These are phyloP conservation scores for Cydia pomonella DNA, from an alignment of 1,140 invertebrate genomes.

Conservation along the genomic window DNA sequence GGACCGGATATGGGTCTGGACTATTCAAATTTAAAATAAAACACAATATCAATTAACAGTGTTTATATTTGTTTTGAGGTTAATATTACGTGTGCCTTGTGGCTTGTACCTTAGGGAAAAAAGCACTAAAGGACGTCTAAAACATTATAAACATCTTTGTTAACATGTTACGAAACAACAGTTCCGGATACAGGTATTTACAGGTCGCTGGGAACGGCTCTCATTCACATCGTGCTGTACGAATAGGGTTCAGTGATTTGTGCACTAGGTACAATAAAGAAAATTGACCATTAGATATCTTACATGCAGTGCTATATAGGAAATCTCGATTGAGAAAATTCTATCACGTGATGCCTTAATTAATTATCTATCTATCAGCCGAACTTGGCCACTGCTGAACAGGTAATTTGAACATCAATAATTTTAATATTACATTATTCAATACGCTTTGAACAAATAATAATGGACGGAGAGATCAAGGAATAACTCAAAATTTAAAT, in stretches of 20 bases:
- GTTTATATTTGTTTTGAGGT: slow-evolving; percentile 77
- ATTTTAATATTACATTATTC: too few species aligned
- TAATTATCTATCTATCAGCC: neutral
- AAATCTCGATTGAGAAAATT: neutral
- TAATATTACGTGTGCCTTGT: slow-evolving; percentile 73
- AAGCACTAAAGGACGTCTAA: slow-evolving; percentile 68
- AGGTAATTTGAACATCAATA: neutral
- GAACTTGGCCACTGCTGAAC: too few species aligned
- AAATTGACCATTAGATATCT: slow-evolving; percentile 17
- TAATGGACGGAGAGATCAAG: slow-evolving; percentile 24
- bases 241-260: slow-evolving; percentile 52
- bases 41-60: slow-evolving; percentile 66
- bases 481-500: slow-evolving; percentile 6
- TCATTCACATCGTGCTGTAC: slow-evolving; percentile 16
- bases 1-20: too few species aligned
- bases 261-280: slow-evolving; percentile 20
- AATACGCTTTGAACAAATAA: slow-evolving; percentile 8
- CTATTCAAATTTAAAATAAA: slow-evolving; percentile 41
- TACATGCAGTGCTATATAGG: slow-evolving; percentile 20
- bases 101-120: slow-evolving; percentile 62
- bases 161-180: slow-evolving; percentile 55
- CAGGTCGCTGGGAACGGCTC: slow-evolving; percentile 37
- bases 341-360: neutral
- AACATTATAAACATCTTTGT: slow-evolving; percentile 64
- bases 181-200: slow-evolving; percentile 49